Evolutionary conservation across 2,113 vertebrate species (phyloP), one percentile per base, ranked within the genome.

Genomic region (Vulpes vulpes): DNA sequence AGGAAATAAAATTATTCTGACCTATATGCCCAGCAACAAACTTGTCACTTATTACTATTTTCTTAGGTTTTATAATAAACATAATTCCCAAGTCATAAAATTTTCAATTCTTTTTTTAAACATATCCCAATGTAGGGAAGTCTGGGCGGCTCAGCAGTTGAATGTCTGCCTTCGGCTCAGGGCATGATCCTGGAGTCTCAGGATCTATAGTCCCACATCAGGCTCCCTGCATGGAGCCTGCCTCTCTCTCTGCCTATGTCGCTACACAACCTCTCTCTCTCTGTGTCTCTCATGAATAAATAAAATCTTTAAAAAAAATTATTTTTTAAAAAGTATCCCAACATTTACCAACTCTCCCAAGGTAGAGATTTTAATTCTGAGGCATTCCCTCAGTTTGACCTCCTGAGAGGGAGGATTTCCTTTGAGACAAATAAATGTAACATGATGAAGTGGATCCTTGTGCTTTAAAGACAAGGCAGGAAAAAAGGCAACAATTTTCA

Each of bases 1-100:
- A 64, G 38, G 67, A 94, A 89, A 95, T 64, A 97, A 92, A 96
- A 95, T 91, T 43, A 95, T 96, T 96, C 55, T 96, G 82, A 92
- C 20, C 43, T n/a, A 83, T 10, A 19, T 30, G 14, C 9, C 84
- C 92, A 97, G 74, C 23, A 92, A 94, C 85, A 95, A 96, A 95
- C 23, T 94, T 87, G 53, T 91, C 27, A 79, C 27, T 60, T 82
- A 89, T 65, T 95, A 69, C 49, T 85, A 57, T 64, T 92, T 84
- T 57, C 90, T 94, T 57, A 94, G 65, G 22, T 95, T 82, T 97
- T 94, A 64, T 73, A 96, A 81, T 43, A 93, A 92, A 64, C 10
- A 80, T 60, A 84, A 93, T 71, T 94, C 73, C 65, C 9, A 90
- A 6, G 51, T 74, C 65, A 89, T 94, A 51, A 89, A 81, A 80